Evolutionary conservation across 2,888 invertebrate species (phyloP), one percentile per base, ranked within the genome.

Genomic region (Hypercompe scribonia): DNA sequence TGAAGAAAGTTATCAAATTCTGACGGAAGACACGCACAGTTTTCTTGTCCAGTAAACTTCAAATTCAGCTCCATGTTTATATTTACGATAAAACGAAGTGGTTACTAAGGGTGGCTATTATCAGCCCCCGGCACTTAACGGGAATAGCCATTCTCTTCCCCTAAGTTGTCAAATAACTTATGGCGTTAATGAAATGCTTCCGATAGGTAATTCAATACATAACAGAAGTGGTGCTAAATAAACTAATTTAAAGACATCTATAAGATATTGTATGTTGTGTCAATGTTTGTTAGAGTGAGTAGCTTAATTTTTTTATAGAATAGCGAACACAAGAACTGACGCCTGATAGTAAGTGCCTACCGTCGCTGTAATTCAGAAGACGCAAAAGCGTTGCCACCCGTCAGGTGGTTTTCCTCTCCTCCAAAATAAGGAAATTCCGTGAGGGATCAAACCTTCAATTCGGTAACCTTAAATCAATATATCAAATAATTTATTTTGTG

Each of bases 81-180:
- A 61, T 61, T 58, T 31, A 61, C 77, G 80, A 74, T 73, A 73
- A 68, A 82, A 75, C 70, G 65, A 54, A 81, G 72, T 72, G 77
- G 72, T 76, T 76, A 68, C 73, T 77, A 70, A 66, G 58, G 76
- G 78, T 34, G 74, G 67, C 54, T 70, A 65, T 75, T 73, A 71
- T 73, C 39, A 76, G 39, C 79, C 86, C 79, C 75, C 65, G n/a
- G 42, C 73, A 70, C 78, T 76, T 72, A 78, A 71, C 72, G 71
- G 68, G 63, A 69, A 71, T 73, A 54, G 71, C 75, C 70, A 75
- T 77, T 73, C 79, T 82, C 68, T 80, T 77, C 84, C 82, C 83
- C 83, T 73, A 71, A 72, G 78, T 82, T 82, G 84, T 82, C 84
- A 84, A 89, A 88, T 91, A 90, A 91, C 86, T 91, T 89, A 90